These are phyloP conservation scores for Oasisia sp. DNA, from an alignment of 2,888 invertebrate genomes.

Conservation along the genomic window DNA sequence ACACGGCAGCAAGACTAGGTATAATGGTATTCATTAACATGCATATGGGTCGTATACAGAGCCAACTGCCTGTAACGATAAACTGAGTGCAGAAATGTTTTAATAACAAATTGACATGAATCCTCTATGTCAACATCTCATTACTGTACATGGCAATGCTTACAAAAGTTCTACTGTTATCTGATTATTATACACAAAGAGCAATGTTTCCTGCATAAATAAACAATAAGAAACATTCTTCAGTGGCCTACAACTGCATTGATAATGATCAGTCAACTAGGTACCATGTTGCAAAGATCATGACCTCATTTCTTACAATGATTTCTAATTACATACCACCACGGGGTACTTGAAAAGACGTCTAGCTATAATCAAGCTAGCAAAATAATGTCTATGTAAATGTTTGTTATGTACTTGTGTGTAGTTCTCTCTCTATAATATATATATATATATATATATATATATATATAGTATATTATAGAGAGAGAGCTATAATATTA, in stretches of 20 bases:
- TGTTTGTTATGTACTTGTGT: no score
- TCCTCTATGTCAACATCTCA: not conserved
- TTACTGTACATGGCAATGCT: not conserved
- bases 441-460: no score
- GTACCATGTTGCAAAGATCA: not conserved
- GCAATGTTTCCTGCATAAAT: not conserved
- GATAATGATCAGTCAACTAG: not conserved
- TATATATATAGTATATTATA: not conserved
- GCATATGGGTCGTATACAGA: not conserved
- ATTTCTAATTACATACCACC: not conserved
- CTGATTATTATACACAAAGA: not conserved
- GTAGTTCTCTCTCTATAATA: no score
- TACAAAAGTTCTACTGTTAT: not conserved
- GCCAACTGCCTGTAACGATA: not conserved
- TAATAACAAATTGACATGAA: not conserved
- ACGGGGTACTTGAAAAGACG: not conserved
- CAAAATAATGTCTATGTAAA: no score
- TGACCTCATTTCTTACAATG: not conserved
- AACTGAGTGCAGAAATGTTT: not conserved
- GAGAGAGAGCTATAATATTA: no score
- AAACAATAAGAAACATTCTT: not conserved
- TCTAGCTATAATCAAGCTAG: not conserved
- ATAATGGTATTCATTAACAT: not conserved
- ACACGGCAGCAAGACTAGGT: not conserved
- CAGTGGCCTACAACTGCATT: not conserved